Evolutionary conservation across 2,888 invertebrate genomes (phyloP).

Genomic region (Pilophorus perplexus): DNA sequence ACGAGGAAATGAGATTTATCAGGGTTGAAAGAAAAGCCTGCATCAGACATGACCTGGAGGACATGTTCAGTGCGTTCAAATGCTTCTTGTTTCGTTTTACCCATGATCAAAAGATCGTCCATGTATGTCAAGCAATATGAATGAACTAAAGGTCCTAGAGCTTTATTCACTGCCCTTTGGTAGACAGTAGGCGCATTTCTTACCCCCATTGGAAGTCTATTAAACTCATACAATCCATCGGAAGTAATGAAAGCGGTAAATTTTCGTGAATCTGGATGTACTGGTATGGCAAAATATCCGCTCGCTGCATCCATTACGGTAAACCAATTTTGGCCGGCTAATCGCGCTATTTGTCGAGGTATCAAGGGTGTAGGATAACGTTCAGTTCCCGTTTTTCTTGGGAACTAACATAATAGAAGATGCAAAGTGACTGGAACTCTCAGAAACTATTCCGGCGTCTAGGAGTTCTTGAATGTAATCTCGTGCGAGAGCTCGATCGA

Average conservation of each 20-base stretch:
- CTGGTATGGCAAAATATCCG: slow-evolving; percentile 7
- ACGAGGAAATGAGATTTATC: slow-evolving; percentile 38
- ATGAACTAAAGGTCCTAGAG: slow-evolving; percentile 49
- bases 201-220: slow-evolving; percentile 15
- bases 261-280: background rate
- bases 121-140: slow-evolving; percentile 48
- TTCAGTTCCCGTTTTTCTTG: background rate
- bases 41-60: slow-evolving; percentile 40
- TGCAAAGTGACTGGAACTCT: slow-evolving; percentile 2
- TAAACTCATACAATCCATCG: slow-evolving; percentile 20
- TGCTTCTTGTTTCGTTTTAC: slow-evolving; percentile 47
- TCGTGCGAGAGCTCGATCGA: background rate
- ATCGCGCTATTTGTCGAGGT: slow-evolving; percentile 2
- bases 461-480: slow-evolving; percentile 16
- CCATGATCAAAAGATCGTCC: slow-evolving; percentile 49
- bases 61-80: slow-evolving; percentile 48
- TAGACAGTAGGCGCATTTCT: slow-evolving; percentile 16
- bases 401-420: background rate
- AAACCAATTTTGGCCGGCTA: slow-evolving; percentile 6
- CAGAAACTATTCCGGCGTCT: slow-evolving; percentile 3
- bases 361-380: slow-evolving; percentile 11
- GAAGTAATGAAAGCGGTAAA: background rate
- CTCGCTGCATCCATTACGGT: background rate
- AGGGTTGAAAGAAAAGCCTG: slow-evolving; percentile 14
- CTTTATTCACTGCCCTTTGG: slow-evolving; percentile 49